These are phyloP conservation scores for Capitulum mitella DNA, from an alignment of 2,888 invertebrate species.

Conservation along the genomic window DNA sequence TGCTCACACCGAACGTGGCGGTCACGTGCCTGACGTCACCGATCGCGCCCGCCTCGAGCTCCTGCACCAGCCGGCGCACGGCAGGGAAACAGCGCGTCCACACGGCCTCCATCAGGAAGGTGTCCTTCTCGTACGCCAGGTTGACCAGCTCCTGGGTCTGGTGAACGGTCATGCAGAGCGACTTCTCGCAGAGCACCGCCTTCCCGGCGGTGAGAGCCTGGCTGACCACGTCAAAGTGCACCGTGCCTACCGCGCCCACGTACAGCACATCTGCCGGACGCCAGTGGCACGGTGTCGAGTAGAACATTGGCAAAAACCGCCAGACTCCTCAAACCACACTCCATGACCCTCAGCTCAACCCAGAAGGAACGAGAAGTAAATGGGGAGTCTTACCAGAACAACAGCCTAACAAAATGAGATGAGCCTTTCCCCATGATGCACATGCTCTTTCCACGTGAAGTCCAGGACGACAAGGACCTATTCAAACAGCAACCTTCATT, in stretches of 20 bases:
- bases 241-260: slow-evolving; percentile 66
- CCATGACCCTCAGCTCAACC: too few relatives aligned
- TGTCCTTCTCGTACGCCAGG: slow-evolving; percentile 44
- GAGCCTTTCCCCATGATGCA: too few relatives aligned
- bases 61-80: slow-evolving; percentile 56
- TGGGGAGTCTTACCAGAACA: too few relatives aligned
- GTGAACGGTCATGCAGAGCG: slow-evolving; percentile 69
- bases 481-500: not conserved
- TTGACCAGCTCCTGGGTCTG: slow-evolving; percentile 61
- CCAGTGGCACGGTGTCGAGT: too few relatives aligned
- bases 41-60: slow-evolving; percentile 49
- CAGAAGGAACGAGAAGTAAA: too few relatives aligned
- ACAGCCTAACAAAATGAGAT: too few relatives aligned
- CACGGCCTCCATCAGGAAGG: slow-evolving; percentile 55
- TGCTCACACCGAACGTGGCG: slow-evolving; percentile 67
- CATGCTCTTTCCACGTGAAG: too few relatives aligned
- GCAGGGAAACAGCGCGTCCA: slow-evolving; percentile 81
- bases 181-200: slow-evolving; percentile 85
- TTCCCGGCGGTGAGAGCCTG: slow-evolving; percentile 72
- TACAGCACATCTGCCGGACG: slow-evolving; percentile 71
- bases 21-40: slow-evolving; percentile 63
- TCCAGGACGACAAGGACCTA: not conserved
- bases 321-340: too few relatives aligned
- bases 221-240: slow-evolving; percentile 63
- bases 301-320: too few relatives aligned